A percentile compares a stretch with the other conserved stretches of the same genome.
Conservation (phyloP, 2,888 invertebrate species). For the Stenotaenia linearis region DNA sequence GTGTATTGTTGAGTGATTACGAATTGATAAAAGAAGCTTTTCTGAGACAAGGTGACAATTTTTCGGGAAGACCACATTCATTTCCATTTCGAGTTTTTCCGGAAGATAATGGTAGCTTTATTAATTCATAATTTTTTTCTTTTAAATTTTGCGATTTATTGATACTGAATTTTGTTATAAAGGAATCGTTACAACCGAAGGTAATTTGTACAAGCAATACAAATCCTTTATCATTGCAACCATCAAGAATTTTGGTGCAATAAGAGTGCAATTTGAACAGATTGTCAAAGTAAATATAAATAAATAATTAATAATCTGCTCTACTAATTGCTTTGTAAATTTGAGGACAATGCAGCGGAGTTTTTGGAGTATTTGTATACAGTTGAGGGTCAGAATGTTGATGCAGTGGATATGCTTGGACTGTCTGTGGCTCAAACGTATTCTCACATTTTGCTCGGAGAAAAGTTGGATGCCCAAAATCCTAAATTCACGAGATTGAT, state of each 20-base stretch:
- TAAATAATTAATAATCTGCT: neutral
- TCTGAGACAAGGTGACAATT: conserved; percentile 9
- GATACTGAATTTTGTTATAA: neutral
- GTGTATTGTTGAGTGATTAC: conserved; percentile 14
- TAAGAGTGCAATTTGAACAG: neutral
- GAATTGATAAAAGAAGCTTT: conserved; percentile 23
- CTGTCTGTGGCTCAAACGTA: conserved; percentile 13
- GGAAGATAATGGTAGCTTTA: neutral
- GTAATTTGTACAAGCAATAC: neutral
- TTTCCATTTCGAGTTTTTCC: conserved; percentile 26
- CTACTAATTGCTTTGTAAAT: neutral
- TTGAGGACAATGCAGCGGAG: conserved; percentile 10
- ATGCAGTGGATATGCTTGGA: neutral
- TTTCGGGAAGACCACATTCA: conserved; percentile 11
- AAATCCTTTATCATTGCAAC: conserved; percentile 26
- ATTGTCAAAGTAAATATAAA: conserved; percentile 21
- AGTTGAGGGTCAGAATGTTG: neutral
- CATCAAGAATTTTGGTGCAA: neutral
- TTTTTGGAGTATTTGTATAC: neutral
- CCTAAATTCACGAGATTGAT: neutral
- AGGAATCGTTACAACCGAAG: conserved; percentile 28
- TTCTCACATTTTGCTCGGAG: neutral
- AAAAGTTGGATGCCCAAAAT: neutral
- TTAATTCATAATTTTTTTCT: too few relatives aligned
- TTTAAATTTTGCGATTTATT: neutral